Evolutionary conservation across 2,797 vertebrate genomes (phyloP), one percentile per base, ranked within the genome.

Genomic region (Macropus fuliginosus): DNA sequence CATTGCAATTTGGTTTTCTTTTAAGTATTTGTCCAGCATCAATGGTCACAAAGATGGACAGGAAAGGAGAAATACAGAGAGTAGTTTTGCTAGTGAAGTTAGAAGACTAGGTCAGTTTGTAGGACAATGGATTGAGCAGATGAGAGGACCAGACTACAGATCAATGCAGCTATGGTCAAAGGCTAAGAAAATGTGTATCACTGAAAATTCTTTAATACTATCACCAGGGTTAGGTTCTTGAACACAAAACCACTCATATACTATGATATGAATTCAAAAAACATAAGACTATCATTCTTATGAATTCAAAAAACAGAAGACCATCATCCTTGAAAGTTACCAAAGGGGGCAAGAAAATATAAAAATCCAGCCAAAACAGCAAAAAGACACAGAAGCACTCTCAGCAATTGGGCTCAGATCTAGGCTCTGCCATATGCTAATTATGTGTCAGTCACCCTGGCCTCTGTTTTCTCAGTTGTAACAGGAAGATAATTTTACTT

Each of bases 21-120:
- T 55, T 34, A 74, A 93, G 56, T 94, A 92, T 92, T 54, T 52
- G 56, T 93, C 31, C 27, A 59, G 92, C 28, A 66, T 90, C 40
- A 31, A 56, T 55, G 54, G 1, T 50, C 21, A 74, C 31, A 28
- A 34, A 87, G 21, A 81, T 27, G 21, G 9, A 87, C 40, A 87
- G 24, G 9, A 87, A 50, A 87, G 24, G 21, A 24, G 40, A 87
- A 87, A 87, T 81, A 46, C 0, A 50, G 18, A 74, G 34, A 46
- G 40, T 74, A 46, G 0, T 87, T 81, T 81, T 81, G 40, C n/a
- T 87, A 87, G 40, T 50, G 40, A 87, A 87, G 46, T 87, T 50
- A 46, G 40, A 87, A 87, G 74, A 87, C 74, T 87, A 27, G 24
- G 40, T 40, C 74, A 81, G 12, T 21, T 81, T 87, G 40, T 14